phyloP scores from a whole-genome alignment of 2,113 vertebrate genomes.

The Trichomycterus rosablanca region DNA sequence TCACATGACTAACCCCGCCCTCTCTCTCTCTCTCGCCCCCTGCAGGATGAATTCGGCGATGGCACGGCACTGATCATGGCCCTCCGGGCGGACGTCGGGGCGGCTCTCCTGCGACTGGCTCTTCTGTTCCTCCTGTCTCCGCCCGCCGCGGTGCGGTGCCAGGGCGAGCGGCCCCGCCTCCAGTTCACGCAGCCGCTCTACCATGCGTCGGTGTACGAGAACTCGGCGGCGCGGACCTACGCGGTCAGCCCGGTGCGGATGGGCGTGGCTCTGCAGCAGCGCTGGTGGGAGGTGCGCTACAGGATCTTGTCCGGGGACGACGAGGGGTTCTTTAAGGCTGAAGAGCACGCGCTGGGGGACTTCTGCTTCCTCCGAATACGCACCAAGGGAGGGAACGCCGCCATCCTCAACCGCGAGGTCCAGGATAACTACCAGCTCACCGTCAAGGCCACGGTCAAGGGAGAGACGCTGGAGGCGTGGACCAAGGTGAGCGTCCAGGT shows the following conservation, averaged over 20 bases:
- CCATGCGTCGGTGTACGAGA: conserved; percentile 89
- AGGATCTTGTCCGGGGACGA: conserved; percentile 94
- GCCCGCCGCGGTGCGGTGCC: conserved; percentile 64
- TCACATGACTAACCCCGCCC: too few relatives aligned
- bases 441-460: conserved; percentile 88
- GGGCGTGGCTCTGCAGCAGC: conserved; percentile 81
- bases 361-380: conserved; percentile 96
- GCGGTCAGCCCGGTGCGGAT: conserved; percentile 84
- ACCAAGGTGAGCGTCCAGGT: conserved; percentile 93
- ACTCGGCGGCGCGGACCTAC: conserved; percentile 94
- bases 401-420: conserved; percentile 94
- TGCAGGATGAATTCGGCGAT: conserved; percentile 83
- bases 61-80: conserved; percentile 89
- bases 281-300: conserved; percentile 93
- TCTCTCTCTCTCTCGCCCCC: not conserved
- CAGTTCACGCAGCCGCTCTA: conserved; percentile 86
- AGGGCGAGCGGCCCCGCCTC: conserved; percentile 68
- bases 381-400: conserved; percentile 96
- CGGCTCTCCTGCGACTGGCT: conserved; percentile 66
- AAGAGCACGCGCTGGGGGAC: conserved; percentile 89
- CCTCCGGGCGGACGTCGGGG: conserved; percentile 75
- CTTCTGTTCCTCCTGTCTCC: conserved; percentile 76
- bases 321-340: conserved; percentile 95
- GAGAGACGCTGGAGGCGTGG: conserved; percentile 90
- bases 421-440: conserved; percentile 92